phyloP scores from a whole-genome alignment of 1,140 invertebrate genomes.

The Mamestra configurata region DNA sequence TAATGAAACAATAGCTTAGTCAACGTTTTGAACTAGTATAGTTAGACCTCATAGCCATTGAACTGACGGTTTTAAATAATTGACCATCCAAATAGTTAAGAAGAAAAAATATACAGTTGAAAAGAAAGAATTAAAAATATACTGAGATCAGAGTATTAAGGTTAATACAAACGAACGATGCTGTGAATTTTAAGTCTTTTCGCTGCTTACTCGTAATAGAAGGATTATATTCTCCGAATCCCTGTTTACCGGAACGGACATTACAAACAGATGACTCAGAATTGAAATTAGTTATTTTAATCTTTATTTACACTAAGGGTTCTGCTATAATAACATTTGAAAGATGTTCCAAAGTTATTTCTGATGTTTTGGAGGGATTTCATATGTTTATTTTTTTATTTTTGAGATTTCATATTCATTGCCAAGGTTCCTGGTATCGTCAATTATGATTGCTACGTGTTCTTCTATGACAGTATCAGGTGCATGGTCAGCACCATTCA shows the following conservation, averaged over 20 bases:
- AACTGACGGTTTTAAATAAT: too few species aligned
- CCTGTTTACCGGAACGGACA: conserved; percentile 20
- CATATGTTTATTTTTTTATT: too few species aligned
- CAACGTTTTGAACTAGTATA: neutral
- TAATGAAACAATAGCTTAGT: conserved; percentile 25
- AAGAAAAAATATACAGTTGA: neutral
- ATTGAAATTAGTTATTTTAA: conserved; percentile 16
- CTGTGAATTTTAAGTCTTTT: conserved; percentile 7
- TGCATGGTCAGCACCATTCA: conserved; percentile 2
- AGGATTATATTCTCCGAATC: conserved; percentile 22
- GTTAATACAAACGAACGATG: neutral
- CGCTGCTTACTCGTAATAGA: neutral
- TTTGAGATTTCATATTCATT: too few species aligned
- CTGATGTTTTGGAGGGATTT: neutral
- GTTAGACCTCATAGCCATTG: neutral
- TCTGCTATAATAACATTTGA: neutral
- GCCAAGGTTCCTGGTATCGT: neutral
- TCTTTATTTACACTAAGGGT: conserved; percentile 2
- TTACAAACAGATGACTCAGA: conserved; percentile 16
- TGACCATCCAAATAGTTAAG: too few species aligned
- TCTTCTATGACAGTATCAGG: neutral
- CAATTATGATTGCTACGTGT: neutral
- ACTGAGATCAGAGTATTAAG: neutral
- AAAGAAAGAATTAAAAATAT: neutral
- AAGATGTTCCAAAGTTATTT: too few species aligned